Conservation (phyloP, 2,888 invertebrate genomes). For the Calliopum simillimum region DNA sequence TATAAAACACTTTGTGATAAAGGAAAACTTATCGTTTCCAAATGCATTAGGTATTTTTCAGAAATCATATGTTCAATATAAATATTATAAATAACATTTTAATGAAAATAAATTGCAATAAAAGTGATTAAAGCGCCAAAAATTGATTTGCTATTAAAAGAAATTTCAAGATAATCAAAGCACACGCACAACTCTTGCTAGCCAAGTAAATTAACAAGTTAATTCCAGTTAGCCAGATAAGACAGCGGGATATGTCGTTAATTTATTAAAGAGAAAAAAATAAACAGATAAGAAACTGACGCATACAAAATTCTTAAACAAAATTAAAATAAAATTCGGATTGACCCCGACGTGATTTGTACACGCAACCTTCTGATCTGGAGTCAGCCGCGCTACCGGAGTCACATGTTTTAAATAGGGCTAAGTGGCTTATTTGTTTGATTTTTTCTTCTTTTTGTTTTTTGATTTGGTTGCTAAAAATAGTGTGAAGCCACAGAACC, state of each 20-base stretch:
- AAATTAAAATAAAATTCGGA: no score
- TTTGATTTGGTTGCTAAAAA: no score
- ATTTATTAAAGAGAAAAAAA: not conserved
- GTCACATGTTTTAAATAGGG: conserved; percentile 47
- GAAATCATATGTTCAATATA: no score
- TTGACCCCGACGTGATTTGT: conserved; percentile 64
- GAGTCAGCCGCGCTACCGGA: conserved; percentile 65
- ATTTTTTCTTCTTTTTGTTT: no score
- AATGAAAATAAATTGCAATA: not conserved
- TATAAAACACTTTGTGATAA: no score
- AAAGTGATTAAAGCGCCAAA: not conserved
- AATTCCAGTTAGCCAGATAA: conserved; percentile 17
- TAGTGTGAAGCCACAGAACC: no score
- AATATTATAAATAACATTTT: not conserved
- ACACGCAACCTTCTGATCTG: conserved; percentile 65
- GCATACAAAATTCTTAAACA: not conserved
- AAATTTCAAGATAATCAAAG: conserved; percentile 3
- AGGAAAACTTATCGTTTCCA: no score
- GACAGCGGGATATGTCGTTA: not conserved
- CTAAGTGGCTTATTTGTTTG: no score
- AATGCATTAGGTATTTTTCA: no score
- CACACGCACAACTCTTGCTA: conserved; percentile 18
- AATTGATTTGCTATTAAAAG: conserved; percentile 10
- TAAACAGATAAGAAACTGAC: not conserved
- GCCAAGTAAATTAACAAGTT: conserved; percentile 32